Percentiles rank a stretch among this genome's conserved stretches.
These are phyloP conservation scores for Hemitrygon akajei DNA, from an alignment of 2,797 vertebrate genomes.

Conservation along the genomic window DNA sequence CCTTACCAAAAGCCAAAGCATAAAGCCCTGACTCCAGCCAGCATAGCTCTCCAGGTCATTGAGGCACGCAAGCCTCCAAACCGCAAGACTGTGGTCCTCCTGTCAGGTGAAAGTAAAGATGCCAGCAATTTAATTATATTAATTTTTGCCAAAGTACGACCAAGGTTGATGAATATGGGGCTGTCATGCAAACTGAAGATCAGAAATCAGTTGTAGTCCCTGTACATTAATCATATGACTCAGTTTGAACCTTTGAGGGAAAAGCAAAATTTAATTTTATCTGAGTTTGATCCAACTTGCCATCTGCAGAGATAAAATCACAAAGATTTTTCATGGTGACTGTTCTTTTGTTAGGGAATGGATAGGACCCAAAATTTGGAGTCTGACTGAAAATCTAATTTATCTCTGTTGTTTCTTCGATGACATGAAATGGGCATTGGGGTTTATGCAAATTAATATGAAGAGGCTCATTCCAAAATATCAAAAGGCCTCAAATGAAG, in stretches of 20 bases:
- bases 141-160: too few relatives aligned
- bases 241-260: background rate
- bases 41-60: too few relatives aligned
- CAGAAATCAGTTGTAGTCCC: background rate
- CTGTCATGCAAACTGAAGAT: background rate
- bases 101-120: too few relatives aligned
- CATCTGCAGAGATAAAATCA: background rate
- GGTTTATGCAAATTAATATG: background rate
- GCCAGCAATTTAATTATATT: too few relatives aligned
- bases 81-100: too few relatives aligned
- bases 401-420: background rate
- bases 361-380: background rate
- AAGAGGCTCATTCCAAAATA: background rate
- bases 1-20: too few relatives aligned
- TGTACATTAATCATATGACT: background rate
- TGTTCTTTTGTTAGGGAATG: background rate
- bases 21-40: too few relatives aligned
- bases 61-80: too few relatives aligned
- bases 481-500: background rate
- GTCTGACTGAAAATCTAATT: background rate
- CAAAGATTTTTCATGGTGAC: background rate
- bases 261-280: background rate
- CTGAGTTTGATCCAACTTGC: background rate
- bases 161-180: background rate
- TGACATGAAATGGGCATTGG: background rate